phyloP scores from a whole-genome alignment of 1,140 invertebrate genomes.

The Babylonia areolata region DNA sequence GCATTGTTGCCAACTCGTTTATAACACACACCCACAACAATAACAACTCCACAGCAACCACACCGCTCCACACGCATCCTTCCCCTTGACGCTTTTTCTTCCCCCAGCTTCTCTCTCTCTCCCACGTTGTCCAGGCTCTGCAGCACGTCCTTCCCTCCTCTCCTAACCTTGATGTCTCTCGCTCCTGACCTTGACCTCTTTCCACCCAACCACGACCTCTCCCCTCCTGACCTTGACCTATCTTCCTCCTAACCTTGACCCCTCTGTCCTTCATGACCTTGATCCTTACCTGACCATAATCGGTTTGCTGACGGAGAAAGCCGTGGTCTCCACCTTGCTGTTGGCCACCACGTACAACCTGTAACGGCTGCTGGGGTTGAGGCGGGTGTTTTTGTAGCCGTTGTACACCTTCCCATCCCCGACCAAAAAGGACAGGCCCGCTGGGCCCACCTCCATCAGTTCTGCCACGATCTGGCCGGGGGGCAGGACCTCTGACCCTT shows the following conservation, averaged over 20 bases:
- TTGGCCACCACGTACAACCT: constrained; percentile 23
- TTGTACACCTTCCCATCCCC: constrained; percentile 20
- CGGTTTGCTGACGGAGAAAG: constrained; percentile 13
- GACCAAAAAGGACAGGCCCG: background rate
- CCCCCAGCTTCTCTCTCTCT: no score
- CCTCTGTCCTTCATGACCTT: background rate
- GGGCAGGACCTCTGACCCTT: background rate
- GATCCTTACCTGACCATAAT: background rate
- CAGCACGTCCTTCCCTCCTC: no score
- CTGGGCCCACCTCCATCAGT: background rate
- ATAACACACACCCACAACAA: no score
- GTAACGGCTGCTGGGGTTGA: constrained; percentile 20
- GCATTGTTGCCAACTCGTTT: no score
- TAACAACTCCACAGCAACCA: no score
- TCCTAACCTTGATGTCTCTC: no score
- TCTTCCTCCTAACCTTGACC: background rate
- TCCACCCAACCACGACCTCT: no score
- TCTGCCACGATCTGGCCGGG: constrained; percentile 16
- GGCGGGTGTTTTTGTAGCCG: background rate
- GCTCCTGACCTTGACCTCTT: no score
- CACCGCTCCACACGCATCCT: no score
- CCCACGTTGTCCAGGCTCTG: no score
- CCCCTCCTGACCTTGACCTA: no score
- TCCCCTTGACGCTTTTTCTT: no score
- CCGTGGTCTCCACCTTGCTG: constrained; percentile 8